Base-by-base conservation (phyloP, 2,113 vertebrate genomes). In the Cariama cristata region DNA sequence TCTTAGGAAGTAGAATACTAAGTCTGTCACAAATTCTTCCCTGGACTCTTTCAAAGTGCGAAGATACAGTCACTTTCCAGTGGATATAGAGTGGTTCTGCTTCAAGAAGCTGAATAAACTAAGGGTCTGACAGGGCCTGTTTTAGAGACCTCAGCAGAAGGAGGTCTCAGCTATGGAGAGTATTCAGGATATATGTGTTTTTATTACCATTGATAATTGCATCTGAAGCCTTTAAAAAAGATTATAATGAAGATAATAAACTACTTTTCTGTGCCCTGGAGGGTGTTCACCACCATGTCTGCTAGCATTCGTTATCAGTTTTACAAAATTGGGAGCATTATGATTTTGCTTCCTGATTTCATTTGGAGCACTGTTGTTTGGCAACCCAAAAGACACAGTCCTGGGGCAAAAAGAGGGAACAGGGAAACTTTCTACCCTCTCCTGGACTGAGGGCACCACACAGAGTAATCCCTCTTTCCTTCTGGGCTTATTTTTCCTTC, bases 271-370 rank as follows among this genome's bases (percentile, higher is more conserved):
- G 47, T 45, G 28, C 4, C 15, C 27, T 68, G 40, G n/a, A 86
- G 26, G 15, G 6, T 50, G n/a, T 9, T 73, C 19, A 30, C 2
- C 26, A n/a, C 20, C 14, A 42, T n/a, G 3, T 33, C 26, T 63
- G 18, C 16, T 62, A 10, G 16, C 1, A 2, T 17, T 53, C 1
- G 2, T 28, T 45, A 38, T 3, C 26, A 19, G 4, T 50, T 90
- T 88, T 44, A 73, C 14, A 92, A 75, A 94, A 62, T 0, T 19
- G 7, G 21, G 11, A 79, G 5, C 27, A 20, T 49, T 82, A 18
- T 33, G 32, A 11, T n/a, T 82, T 80, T 82, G 23, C 45, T 58
- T 69, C n/a, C 17, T 63, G 16, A 55, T 62, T 88, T 86, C 10
- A 9, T 76, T 76, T 66, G 67, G 17, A 44, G 12, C 14, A 26